Conservation (phyloP, 2,797 vertebrate species). For the Ctenosaura bakeri region DNA sequence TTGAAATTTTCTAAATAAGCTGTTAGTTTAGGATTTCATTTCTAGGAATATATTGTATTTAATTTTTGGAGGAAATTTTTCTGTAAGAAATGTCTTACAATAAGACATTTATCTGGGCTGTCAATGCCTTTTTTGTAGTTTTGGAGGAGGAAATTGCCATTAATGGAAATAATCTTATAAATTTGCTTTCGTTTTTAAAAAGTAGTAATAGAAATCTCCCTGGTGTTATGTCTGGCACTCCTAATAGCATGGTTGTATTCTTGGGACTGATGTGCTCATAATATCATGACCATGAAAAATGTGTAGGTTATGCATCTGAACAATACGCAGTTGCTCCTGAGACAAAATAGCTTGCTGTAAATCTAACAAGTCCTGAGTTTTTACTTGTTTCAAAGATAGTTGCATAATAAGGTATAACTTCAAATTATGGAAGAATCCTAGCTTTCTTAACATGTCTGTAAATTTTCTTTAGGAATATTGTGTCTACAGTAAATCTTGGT, state of each 20-base stretch:
- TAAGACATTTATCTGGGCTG: conserved; percentile 14
- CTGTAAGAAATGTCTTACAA: not conserved
- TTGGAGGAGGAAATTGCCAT: conserved; percentile 34
- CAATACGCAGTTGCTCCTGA: not conserved
- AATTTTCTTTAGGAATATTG: conserved; percentile 91
- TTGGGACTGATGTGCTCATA: not conserved
- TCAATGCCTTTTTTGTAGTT: not conserved
- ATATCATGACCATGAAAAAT: not conserved
- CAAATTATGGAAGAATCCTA: conserved; percentile 22
- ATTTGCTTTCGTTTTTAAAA: not conserved
- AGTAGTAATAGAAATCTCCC: not conserved
- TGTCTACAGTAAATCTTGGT: conserved; percentile 98
- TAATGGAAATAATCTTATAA: not conserved
- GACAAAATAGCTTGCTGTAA: not conserved
- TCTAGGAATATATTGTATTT: not conserved
- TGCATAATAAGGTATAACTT: not conserved
- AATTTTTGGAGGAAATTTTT: not conserved
- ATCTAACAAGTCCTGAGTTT: not conserved
- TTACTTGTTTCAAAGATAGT: not conserved
- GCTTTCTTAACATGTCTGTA: conserved; percentile 54
- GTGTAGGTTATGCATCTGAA: not conserved
- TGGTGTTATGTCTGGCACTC: not conserved
- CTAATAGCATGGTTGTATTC: not conserved
- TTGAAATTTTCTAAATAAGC: not conserved
- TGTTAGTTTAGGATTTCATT: not conserved